Percentiles rank a stretch among this genome's conserved stretches.
These are phyloP conservation scores for Ictalurus furcatus DNA, from an alignment of 2,113 vertebrate species.

Conservation along the genomic window DNA sequence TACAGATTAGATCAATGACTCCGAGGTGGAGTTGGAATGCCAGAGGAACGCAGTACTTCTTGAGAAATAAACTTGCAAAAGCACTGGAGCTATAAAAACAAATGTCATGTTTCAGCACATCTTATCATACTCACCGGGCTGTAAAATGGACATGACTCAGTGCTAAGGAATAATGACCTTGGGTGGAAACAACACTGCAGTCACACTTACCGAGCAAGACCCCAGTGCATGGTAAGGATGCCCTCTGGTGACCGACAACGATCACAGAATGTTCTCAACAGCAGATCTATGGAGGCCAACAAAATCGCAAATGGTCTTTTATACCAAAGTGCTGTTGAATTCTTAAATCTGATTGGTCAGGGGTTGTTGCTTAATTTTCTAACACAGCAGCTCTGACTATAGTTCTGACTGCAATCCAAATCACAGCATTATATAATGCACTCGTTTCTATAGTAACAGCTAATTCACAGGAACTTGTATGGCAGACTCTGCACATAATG, in stretches of 20 bases:
- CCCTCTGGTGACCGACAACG: constrained; percentile 24
- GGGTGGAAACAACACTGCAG: neutral
- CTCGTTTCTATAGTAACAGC: neutral
- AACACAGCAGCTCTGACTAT: neutral
- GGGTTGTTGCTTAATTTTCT: neutral
- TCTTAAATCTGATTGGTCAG: neutral
- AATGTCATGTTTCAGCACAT: constrained; percentile 43
- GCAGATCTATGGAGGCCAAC: neutral
- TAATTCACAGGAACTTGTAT: neutral
- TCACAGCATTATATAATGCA: neutral
- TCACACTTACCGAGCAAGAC: neutral
- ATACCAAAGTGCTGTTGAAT: neutral
- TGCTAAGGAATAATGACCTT: neutral
- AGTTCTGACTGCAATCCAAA: neutral
- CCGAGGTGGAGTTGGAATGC: neutral
- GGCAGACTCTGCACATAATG: neutral
- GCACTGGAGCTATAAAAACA: constrained; percentile 38
- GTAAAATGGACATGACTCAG: constrained; percentile 26
- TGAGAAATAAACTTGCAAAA: constrained; percentile 48
- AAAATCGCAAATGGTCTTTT: neutral
- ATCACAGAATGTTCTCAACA: neutral
- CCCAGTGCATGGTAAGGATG: neutral
- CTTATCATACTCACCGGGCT: constrained; percentile 51
- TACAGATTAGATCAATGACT: constrained; percentile 22
- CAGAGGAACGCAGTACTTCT: constrained; percentile 13